These are phyloP conservation scores for Hypothenemus hampei DNA, from an alignment of 1,140 invertebrate species.

Conservation along the genomic window DNA sequence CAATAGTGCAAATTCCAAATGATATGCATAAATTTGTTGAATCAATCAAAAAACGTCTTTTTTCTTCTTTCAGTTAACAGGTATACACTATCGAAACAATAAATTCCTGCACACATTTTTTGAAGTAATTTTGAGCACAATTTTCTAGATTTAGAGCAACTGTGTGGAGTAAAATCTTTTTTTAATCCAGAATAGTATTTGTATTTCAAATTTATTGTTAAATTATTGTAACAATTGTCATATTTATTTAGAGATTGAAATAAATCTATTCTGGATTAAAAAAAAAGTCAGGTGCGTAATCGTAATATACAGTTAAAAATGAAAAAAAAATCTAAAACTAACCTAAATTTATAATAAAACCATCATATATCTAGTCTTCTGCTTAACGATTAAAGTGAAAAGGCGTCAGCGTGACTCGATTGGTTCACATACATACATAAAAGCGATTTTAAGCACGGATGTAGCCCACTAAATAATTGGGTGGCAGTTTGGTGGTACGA, in stretches of 20 bases:
- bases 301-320: slow-evolving; percentile 10
- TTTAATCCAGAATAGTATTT: too few species aligned
- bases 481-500: slow-evolving; percentile 34
- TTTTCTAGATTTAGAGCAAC: not conserved
- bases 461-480: slow-evolving; percentile 40
- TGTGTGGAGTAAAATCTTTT: too few species aligned
- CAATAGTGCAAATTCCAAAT: too few species aligned
- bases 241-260: too few species aligned
- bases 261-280: too few species aligned
- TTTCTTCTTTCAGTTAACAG: not conserved
- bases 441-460: slow-evolving; percentile 26
- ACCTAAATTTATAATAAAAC: slow-evolving; percentile 8
- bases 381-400: slow-evolving; percentile 26
- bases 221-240: too few species aligned
- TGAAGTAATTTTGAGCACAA: not conserved
- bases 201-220: too few species aligned
- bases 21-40: too few species aligned
- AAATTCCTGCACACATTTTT: not conserved
- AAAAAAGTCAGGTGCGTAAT: too few species aligned
- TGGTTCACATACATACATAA: slow-evolving; percentile 28
- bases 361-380: slow-evolving; percentile 29
- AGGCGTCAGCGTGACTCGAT: slow-evolving; percentile 28
- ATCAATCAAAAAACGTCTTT: too few species aligned
- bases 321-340: slow-evolving; percentile 6
- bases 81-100: slow-evolving; percentile 1